Evolutionary conservation across 2,888 invertebrate species (phyloP), one percentile per base, ranked within the genome.

Genomic region (Chydorus sphaericus): DNA sequence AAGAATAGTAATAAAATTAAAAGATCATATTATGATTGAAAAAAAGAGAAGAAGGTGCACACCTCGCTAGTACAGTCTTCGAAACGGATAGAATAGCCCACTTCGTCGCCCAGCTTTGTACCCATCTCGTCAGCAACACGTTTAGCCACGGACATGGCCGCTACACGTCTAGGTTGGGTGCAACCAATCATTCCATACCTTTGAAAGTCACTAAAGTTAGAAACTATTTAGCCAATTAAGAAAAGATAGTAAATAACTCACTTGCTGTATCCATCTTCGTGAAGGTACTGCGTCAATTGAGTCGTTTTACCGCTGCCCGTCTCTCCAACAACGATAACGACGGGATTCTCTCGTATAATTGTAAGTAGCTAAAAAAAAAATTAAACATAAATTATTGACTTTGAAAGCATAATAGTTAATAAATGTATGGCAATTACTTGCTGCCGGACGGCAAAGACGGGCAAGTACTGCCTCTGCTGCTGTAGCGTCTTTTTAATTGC

Each of bases 81-180:
- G 73, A 99, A 99, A 65, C 98, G 90, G 68, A 99, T 99, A 20
- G 97, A 94, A 72, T 99, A 99, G 14, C 98, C 98, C 8, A 98
- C 88, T 67, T 93, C 90, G 60, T 92, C 86, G 4, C 79, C 94
- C 39, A 96, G 72, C 59, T 83, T 82, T 1, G 88, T 85, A 33
- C 80, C 78, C 92, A 97, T 94, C 76, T 99, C 98, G 68, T 98
- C 97, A 2, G 96, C 88, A 11, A 99, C 98, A 64, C 98, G 80
- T 71, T 98, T 97, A 1, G 98, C 98, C 1, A 99, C 98, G 0
- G 94, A 93, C 97, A 98, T 97, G 60, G 98, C 97, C 48, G 98
- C 98, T 1, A 98, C 94, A 75, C 93, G 76, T 60, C 98, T 74
- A 0, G 98, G 98, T 70, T 97, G 97, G 0, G 97, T 99, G 70